These are phyloP conservation scores for Petaurus breviceps DNA, from an alignment of 2,113 vertebrate species.

Conservation along the genomic window DNA sequence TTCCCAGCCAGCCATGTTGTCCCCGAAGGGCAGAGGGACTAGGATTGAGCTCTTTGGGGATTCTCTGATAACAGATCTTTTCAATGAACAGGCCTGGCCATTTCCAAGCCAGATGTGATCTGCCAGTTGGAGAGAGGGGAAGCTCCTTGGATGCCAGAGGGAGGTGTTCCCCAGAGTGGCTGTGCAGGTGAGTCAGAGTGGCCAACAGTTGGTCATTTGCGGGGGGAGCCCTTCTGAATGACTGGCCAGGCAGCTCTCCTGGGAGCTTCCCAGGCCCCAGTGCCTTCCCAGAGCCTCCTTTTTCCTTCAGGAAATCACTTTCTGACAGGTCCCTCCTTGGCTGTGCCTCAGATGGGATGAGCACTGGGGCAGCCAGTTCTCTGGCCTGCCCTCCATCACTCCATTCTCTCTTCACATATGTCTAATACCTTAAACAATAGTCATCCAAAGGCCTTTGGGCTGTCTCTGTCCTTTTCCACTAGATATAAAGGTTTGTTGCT, in stretches of 20 bases:
- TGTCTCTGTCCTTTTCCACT: neutral
- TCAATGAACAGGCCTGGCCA: neutral
- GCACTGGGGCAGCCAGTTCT: neutral
- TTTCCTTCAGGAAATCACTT: neutral
- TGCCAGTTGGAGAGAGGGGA: neutral
- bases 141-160: neutral
- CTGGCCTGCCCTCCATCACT: neutral
- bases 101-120: neutral
- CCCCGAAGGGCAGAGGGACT: neutral
- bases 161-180: neutral
- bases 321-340: neutral
- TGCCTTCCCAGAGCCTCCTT: neutral
- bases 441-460: too few relatives aligned
- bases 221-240: too few relatives aligned
- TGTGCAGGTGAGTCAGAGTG: neutral
- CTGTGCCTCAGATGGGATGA: neutral
- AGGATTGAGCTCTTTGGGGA: neutral
- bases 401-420: too few relatives aligned
- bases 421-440: too few relatives aligned
- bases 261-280: neutral
- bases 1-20: neutral
- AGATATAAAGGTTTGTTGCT: neutral
- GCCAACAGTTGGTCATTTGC: neutral
- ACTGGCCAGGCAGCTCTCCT: too few relatives aligned
- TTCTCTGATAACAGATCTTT: neutral